Evolutionary conservation across 2,797 vertebrate genomes (phyloP).

Genomic region (Megaceryle alcyon): DNA sequence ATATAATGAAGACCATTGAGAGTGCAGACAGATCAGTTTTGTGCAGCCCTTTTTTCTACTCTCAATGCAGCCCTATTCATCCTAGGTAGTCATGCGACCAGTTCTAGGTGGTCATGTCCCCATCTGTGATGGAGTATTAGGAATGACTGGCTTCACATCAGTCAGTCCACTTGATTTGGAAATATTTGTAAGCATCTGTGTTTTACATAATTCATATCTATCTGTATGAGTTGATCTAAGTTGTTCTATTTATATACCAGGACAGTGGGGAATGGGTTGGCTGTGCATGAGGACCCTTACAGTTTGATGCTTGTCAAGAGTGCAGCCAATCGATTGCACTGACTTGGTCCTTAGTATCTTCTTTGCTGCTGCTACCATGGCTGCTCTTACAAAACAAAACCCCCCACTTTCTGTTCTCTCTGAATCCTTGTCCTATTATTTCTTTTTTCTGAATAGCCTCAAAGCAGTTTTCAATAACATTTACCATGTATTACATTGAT

Average conservation of each 20-base stretch:
- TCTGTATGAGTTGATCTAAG: neutral
- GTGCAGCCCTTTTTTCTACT: neutral
- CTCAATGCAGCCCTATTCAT: accelerated
- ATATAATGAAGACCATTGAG: neutral
- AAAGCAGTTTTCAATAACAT: neutral
- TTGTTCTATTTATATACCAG: neutral
- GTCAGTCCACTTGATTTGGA: neutral
- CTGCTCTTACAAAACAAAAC: neutral
- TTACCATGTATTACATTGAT: neutral
- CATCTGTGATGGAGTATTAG: neutral
- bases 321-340: accelerated
- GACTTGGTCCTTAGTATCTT: neutral
- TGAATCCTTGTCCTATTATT: neutral
- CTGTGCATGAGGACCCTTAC: neutral
- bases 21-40: neutral
- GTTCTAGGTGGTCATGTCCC: neutral
- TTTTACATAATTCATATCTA: neutral
- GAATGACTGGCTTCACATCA: neutral
- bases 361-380: neutral
- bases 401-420: neutral
- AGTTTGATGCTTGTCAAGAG: neutral
- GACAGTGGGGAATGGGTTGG: neutral
- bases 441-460: neutral
- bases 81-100: neutral
- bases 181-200: neutral